These are phyloP conservation scores for Salmo trutta DNA, from an alignment of 2,797 vertebrate species.

Conservation along the genomic window DNA sequence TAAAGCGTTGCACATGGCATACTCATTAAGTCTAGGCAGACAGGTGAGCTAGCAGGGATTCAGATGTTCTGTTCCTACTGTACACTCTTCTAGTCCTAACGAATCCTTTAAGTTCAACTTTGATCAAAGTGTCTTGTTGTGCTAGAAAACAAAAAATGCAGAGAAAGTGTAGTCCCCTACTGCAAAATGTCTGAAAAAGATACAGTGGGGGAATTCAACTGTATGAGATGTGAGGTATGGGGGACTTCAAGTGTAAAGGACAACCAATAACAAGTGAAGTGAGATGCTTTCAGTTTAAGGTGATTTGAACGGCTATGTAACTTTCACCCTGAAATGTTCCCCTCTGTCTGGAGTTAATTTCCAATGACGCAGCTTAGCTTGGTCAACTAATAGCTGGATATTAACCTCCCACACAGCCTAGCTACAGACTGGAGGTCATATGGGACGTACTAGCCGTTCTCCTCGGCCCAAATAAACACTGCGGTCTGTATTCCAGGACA, in stretches of 20 bases:
- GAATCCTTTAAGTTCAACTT: constrained; percentile 41
- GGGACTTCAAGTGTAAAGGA: neutral
- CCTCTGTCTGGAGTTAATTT: constrained; percentile 43
- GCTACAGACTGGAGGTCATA: too few relatives aligned
- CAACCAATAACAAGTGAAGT: neutral
- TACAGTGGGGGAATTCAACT: neutral
- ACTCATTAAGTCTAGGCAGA: constrained; percentile 50
- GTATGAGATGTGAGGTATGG: neutral
- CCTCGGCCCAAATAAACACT: constrained; percentile 32
- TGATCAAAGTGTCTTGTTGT: constrained; percentile 40
- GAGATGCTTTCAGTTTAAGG: neutral
- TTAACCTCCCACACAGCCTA: too few relatives aligned
- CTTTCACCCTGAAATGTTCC: constrained; percentile 50
- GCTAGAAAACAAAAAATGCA: neutral
- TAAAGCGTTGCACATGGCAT: constrained; percentile 55
- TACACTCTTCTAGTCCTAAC: constrained; percentile 37
- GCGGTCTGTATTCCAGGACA: constrained; percentile 20
- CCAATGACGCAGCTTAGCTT: neutral
- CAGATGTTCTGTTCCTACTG: constrained; percentile 45
- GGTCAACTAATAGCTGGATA: too few relatives aligned
- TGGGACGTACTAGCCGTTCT: too few relatives aligned
- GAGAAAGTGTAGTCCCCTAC: neutral
- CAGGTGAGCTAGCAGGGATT: neutral
- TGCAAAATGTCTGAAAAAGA: neutral
- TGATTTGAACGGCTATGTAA: constrained; percentile 14